Conservation (phyloP, 2,888 invertebrate species). For the Strigamia maritima region DNA sequence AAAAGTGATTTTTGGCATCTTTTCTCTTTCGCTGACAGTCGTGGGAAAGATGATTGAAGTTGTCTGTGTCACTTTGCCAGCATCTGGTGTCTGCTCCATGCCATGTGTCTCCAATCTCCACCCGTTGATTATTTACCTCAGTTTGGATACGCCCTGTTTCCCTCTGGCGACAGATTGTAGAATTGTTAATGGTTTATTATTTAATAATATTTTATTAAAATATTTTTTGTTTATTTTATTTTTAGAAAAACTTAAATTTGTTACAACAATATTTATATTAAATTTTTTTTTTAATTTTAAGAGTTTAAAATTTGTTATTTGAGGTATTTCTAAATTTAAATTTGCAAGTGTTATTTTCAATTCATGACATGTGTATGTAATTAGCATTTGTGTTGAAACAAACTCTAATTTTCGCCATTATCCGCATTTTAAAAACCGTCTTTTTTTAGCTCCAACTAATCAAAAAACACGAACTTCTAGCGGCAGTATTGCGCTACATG, state of each 20-base stretch:
- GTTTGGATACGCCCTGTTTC: conserved; percentile 25
- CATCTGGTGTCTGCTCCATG: conserved; percentile 29
- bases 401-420: not conserved
- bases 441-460: not conserved
- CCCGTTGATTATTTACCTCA: conserved; percentile 21
- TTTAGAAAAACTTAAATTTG: too few relatives aligned
- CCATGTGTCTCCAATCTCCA: conserved; percentile 26
- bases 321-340: too few relatives aligned
- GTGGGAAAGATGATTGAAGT: conserved; percentile 5
- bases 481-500: not conserved
- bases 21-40: not conserved
- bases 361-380: too few relatives aligned
- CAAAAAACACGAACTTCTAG: not conserved
- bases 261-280: too few relatives aligned
- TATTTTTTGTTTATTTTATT: too few relatives aligned
- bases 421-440: not conserved
- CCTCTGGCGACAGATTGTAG: not conserved
- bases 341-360: too few relatives aligned
- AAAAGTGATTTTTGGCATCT: not conserved
- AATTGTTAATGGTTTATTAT: too few relatives aligned
- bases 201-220: too few relatives aligned
- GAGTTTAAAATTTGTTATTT: not conserved
- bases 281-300: not conserved
- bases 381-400: too few relatives aligned
- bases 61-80: not conserved